phyloP scores from a whole-genome alignment of 2,113 vertebrate species.

The Lagenorhynchus albirostris region DNA sequence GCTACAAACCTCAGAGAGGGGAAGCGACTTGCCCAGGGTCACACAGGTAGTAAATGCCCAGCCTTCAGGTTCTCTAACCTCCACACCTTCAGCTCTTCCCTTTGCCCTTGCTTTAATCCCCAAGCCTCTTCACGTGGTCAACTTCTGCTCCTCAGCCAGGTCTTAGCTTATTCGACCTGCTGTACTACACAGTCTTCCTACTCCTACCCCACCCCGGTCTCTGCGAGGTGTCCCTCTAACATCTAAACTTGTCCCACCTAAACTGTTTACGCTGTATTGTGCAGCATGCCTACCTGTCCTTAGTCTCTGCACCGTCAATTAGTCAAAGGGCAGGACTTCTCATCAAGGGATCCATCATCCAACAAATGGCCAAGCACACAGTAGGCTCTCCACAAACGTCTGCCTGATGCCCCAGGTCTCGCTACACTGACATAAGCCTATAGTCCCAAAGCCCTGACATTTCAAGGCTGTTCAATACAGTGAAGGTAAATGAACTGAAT shows the following conservation, averaged over 20 bases:
- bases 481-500: background rate
- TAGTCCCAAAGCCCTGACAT: background rate
- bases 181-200: too few relatives aligned
- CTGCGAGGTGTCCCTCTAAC: background rate
- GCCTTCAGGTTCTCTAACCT: background rate
- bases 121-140: background rate
- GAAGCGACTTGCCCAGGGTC: background rate
- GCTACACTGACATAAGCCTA: background rate
- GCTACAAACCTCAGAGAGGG: background rate
- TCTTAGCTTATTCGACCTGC: background rate
- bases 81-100: background rate
- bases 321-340: background rate
- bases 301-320: background rate
- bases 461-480: background rate
- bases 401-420: background rate
- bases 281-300: background rate
- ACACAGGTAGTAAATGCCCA: background rate
- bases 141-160: background rate
- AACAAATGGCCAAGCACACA: background rate
- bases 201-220: fast-evolving
- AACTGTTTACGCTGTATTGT: background rate
- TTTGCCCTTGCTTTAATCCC: background rate
- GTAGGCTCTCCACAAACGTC: background rate
- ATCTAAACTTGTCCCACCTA: background rate
- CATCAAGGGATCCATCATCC: background rate